Conservation (phyloP, 1,140 invertebrate species). For the Campoletis sonorensis region DNA sequence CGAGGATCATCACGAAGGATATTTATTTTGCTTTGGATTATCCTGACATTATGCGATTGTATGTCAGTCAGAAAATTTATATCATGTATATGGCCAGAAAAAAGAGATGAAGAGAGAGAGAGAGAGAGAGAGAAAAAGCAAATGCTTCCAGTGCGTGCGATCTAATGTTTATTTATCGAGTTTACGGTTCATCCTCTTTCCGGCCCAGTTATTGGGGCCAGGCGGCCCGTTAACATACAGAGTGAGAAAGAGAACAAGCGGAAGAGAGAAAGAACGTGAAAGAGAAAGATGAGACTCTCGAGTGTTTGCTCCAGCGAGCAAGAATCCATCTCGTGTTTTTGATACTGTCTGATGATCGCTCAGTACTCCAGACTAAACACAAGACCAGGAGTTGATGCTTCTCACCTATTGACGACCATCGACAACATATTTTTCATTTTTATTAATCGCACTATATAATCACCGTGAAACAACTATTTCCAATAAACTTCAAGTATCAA, state of each 20-base stretch:
- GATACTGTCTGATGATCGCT: background rate
- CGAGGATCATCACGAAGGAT: slow-evolving; percentile 11
- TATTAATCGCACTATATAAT: no score
- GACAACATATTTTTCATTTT: no score
- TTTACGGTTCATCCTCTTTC: slow-evolving; percentile 68
- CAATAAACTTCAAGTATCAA: no score
- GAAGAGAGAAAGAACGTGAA: background rate
- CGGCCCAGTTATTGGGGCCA: slow-evolving; percentile 63
- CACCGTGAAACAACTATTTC: no score
- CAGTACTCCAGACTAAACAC: background rate
- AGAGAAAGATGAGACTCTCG: background rate
- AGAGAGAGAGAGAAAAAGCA: background rate
- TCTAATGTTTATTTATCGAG: slow-evolving; percentile 69
- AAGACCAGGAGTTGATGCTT: background rate
- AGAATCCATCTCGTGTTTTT: slow-evolving; percentile 23
- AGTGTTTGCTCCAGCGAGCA: background rate
- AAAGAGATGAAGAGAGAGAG: background rate
- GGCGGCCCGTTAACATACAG: slow-evolving; percentile 24
- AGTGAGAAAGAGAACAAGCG: background rate
- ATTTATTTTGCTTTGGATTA: slow-evolving; percentile 4
- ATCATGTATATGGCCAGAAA: slow-evolving; percentile 2
- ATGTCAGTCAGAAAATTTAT: background rate
- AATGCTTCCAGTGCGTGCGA: slow-evolving; percentile 28
- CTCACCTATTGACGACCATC: no score
- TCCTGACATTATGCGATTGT: background rate